Percentiles rank a stretch among this genome's conserved stretches.
Conservation (phyloP, 2,113 vertebrate species). For the Hippocampus barbouri region DNA sequence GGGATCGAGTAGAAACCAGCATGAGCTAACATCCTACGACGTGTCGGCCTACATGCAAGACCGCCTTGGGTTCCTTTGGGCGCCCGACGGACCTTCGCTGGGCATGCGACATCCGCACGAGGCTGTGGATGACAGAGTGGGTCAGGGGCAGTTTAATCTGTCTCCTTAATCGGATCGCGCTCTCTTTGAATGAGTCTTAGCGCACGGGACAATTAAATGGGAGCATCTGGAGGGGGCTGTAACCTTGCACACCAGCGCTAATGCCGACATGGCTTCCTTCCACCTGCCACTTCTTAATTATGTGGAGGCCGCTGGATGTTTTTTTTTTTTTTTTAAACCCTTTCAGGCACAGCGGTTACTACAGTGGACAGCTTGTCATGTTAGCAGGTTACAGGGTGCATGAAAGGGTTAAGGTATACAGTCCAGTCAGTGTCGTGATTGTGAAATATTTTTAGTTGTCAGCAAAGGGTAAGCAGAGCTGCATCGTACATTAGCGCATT, state of each 20-base stretch:
- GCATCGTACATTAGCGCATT: neutral
- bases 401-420: neutral
- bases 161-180: neutral
- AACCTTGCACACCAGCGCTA: slow-evolving; percentile 1
- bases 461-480: neutral
- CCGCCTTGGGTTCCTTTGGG: slow-evolving; percentile 25
- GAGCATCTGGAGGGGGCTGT: slow-evolving; percentile 6
- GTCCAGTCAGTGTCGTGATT: neutral
- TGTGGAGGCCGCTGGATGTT: neutral
- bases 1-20: slow-evolving; percentile 10
- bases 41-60: slow-evolving; percentile 47
- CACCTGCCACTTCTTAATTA: slow-evolving; percentile 1
- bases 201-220: slow-evolving; percentile 5
- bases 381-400: too few species aligned
- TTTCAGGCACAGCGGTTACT: too few species aligned
- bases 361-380: too few species aligned
- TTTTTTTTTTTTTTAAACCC: neutral
- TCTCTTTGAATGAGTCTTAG: slow-evolving; percentile 13
- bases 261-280: neutral
- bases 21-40: slow-evolving; percentile 32
- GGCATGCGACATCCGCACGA: neutral
- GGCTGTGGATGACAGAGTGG: slow-evolving; percentile 2
- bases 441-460: neutral
- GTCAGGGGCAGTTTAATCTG: slow-evolving; percentile 6
- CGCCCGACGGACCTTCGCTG: neutral